phyloP scores from a whole-genome alignment of 2,113 vertebrate species.

The Balaenoptera acutorostrata region DNA sequence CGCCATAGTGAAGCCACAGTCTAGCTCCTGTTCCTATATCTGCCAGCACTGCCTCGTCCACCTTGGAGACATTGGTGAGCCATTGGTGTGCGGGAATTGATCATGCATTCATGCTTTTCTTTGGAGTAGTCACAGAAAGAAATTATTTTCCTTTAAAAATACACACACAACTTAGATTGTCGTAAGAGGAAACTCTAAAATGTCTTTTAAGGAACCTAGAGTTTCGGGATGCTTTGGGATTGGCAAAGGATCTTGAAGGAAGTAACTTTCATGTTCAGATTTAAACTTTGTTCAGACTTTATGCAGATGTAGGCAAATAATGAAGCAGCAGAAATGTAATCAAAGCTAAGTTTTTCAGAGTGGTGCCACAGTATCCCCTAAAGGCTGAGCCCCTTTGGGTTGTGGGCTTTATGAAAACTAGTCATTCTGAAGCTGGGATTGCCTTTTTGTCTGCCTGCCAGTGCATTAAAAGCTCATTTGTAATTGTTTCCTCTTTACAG shows the following conservation, averaged over 20 bases:
- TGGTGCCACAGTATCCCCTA: not conserved
- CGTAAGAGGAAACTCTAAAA: not conserved
- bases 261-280: conserved; percentile 46
- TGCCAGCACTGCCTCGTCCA: conserved; percentile 99
- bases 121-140: not conserved
- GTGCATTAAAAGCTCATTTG: conserved; percentile 30
- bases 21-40: conserved; percentile 99
- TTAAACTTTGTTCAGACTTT: conserved; percentile 37
- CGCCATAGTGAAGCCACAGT: conserved; percentile 96
- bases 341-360: not conserved
- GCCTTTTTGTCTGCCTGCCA: conserved; percentile 35
- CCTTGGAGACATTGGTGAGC: conserved; percentile 98
- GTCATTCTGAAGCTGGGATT: not conserved
- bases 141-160: not conserved
- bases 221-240: not conserved
- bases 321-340: conserved; percentile 40
- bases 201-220: conserved; percentile 35
- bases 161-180: not conserved
- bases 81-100: not conserved
- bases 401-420: not conserved
- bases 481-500: conserved; percentile 29
- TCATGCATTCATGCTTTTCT: not conserved
- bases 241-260: not conserved
- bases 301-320: conserved; percentile 19
- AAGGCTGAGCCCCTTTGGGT: not conserved